phyloP scores from a whole-genome alignment of 2,113 vertebrate genomes.

The Propithecus coquereli region DNA sequence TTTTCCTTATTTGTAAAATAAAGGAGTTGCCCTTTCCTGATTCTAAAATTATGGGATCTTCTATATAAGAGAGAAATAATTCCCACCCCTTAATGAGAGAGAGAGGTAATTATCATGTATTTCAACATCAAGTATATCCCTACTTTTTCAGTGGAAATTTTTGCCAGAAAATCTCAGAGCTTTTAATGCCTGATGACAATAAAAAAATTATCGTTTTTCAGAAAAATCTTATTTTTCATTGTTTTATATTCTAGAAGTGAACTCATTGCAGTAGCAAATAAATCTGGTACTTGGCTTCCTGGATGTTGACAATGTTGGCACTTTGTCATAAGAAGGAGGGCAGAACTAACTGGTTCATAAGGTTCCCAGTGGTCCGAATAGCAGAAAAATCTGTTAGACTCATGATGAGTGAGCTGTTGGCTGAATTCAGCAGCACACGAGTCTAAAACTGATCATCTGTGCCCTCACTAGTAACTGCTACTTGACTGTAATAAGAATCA shows the following conservation, averaged over 20 bases:
- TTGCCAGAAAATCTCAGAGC: not conserved
- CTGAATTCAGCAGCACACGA: constrained; percentile 32
- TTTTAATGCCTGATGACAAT: not conserved
- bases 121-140: not conserved
- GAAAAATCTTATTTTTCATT: not conserved
- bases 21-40: not conserved
- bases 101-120: not conserved
- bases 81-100: not conserved
- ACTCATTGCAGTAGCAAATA: not conserved
- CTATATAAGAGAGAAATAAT: not conserved
- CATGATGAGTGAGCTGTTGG: constrained; percentile 32
- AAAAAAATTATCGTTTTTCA: not conserved
- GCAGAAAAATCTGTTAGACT: constrained; percentile 66
- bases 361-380: constrained; percentile 21
- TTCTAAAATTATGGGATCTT: not conserved
- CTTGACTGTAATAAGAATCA: constrained; percentile 35
- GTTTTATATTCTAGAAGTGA: not conserved
- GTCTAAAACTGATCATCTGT: constrained; percentile 49
- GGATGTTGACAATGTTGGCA: constrained; percentile 43
- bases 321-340: constrained; percentile 39
- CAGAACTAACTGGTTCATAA: constrained; percentile 55
- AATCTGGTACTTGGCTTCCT: constrained; percentile 7
- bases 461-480: not conserved
- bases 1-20: not conserved
- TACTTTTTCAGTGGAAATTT: not conserved